phyloP scores from a whole-genome alignment of 2,888 invertebrate genomes.

The Heliconius sara region DNA sequence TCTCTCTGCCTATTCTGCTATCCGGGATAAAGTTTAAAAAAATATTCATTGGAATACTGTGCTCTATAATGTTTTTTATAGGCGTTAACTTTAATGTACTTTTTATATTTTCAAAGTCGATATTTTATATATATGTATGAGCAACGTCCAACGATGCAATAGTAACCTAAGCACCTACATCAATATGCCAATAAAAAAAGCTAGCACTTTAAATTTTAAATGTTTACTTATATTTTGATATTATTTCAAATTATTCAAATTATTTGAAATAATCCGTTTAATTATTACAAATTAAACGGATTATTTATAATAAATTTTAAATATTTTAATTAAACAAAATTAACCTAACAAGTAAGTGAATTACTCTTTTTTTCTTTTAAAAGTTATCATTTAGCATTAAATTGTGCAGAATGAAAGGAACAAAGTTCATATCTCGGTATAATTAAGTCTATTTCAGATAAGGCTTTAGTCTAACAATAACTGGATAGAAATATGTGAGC shows the following conservation, averaged over 20 bases:
- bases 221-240: not conserved
- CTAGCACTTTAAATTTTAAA: not conserved
- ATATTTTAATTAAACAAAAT: not conserved
- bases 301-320: not conserved
- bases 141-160: not conserved
- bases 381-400: not conserved
- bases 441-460: not conserved
- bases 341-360: too few species aligned
- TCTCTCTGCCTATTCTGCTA: too few species aligned
- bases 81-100: not conserved
- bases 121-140: not conserved
- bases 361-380: too few species aligned
- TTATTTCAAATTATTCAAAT: too few species aligned
- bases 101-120: not conserved
- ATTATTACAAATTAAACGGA: too few species aligned
- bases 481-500: slow-evolving; percentile 24
- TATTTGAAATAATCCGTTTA: too few species aligned
- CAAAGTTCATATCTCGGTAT: too few species aligned
- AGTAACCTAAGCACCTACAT: not conserved
- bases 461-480: slow-evolving; percentile 4
- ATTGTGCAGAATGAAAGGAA: not conserved
- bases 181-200: not conserved
- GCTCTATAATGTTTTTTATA: too few species aligned
- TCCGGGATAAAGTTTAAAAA: too few species aligned
- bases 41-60: too few species aligned